phyloP scores from a whole-genome alignment of 2,113 vertebrate species.

The Phyllostomus discolor region DNA sequence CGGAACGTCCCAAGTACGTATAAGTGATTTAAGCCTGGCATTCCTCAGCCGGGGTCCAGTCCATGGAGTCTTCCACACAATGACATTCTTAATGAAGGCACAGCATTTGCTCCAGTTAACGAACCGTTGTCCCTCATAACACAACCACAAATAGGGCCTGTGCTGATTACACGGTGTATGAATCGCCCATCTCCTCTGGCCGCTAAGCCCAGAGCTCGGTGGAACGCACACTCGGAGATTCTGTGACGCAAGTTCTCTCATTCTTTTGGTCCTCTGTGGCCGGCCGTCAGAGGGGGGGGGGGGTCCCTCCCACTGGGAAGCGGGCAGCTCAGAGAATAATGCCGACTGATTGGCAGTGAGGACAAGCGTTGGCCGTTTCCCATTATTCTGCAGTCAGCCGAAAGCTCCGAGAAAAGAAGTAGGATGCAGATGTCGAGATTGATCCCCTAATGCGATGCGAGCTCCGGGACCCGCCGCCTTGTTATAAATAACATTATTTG shows the following conservation, averaged over 20 bases:
- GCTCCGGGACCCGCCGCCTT: not conserved
- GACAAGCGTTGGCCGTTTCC: not conserved
- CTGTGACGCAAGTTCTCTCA: not conserved
- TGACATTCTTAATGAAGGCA: constrained; percentile 27
- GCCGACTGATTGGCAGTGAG: constrained; percentile 6
- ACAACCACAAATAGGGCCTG: not conserved
- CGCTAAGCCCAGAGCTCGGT: constrained; percentile 22
- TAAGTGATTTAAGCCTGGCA: not conserved
- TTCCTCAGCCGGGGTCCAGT: not conserved
- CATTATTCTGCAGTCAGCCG: constrained; percentile 1
- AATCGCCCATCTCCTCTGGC: not conserved
- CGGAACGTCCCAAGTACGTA: not conserved
- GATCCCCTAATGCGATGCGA: not conserved
- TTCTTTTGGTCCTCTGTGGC: constrained; percentile 10
- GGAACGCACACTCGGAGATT: not conserved
- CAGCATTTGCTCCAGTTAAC: constrained; percentile 34
- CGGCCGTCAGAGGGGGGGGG: not conserved
- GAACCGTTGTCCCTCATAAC: not conserved
- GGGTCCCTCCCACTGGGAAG: not conserved
- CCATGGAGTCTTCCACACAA: not conserved
- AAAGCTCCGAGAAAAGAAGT: not conserved
- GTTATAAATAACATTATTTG: not conserved
- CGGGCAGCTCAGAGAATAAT: constrained; percentile 33
- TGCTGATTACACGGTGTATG: not conserved
- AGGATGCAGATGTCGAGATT: not conserved